These are phyloP conservation scores for Syngnathoides biaculeatus DNA, from an alignment of 2,113 vertebrate species.

Conservation along the genomic window DNA sequence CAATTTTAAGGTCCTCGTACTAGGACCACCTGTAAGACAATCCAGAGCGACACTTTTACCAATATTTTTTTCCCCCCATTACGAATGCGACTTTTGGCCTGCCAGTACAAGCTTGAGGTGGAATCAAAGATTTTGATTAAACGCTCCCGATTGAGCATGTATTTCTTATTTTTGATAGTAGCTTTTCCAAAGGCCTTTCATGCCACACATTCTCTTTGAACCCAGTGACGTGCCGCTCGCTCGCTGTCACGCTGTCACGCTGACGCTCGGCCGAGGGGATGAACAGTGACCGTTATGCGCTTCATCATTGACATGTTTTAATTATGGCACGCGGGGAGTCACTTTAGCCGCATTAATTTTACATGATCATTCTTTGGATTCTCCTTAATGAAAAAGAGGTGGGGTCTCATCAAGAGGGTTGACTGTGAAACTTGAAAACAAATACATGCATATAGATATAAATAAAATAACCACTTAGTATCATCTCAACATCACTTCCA, in stretches of 20 bases:
- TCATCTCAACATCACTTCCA: no score
- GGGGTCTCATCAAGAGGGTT: not conserved
- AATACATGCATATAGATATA: no score
- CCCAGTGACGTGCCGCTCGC: not conserved
- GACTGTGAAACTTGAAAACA: no score
- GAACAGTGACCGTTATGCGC: constrained; percentile 66
- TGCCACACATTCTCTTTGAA: not conserved
- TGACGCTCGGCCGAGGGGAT: constrained; percentile 42
- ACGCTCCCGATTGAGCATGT: not conserved
- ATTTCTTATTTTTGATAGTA: no score
- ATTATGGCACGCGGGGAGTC: constrained; percentile 61
- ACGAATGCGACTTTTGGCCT: no score
- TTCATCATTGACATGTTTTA: constrained; percentile 69
- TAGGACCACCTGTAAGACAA: no score
- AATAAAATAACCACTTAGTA: no score
- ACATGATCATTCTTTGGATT: constrained; percentile 57
- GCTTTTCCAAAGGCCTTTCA: not conserved
- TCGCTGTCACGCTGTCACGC: constrained; percentile 31
- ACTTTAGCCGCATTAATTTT: constrained; percentile 65
- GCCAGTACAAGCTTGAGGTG: not conserved
- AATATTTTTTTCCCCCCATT: no score
- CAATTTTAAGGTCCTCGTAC: no score
- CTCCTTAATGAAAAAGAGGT: constrained; percentile 17
- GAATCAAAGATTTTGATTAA: not conserved
- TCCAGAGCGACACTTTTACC: no score